phyloP scores from a whole-genome alignment of 2,113 vertebrate species.

The Spizaetus ornatus region DNA sequence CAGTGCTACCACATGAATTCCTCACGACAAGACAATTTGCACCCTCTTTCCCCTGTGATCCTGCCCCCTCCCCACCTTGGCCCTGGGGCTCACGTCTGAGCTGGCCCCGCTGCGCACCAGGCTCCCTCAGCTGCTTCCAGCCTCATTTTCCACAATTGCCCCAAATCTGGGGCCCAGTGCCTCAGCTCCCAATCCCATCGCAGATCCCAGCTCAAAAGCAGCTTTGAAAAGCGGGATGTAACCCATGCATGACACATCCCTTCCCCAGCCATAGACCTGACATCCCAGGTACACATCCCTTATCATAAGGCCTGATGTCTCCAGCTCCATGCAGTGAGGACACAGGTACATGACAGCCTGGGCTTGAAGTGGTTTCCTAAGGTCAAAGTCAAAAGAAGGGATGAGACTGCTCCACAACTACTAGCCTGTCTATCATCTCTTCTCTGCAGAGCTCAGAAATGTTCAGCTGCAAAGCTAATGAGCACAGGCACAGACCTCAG shows the following conservation, averaged over 20 bases:
- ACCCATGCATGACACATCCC: rapidly evolving
- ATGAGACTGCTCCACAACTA: neutral
- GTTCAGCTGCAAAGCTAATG: neutral
- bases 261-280: neutral
- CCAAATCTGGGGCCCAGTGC: neutral
- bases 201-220: neutral
- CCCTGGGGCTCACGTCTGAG: neutral
- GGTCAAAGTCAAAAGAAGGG: neutral
- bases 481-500: neutral
- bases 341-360: neutral
- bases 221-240: neutral
- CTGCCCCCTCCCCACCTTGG: neutral
- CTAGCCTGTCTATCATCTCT: neutral
- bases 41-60: neutral
- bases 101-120: neutral
- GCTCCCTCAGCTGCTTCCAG: neutral
- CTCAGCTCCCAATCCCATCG: neutral
- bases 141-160: neutral
- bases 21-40: neutral
- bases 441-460: neutral
- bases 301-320: neutral
- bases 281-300: neutral
- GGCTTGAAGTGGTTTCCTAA: neutral
- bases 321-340: neutral
- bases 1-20: neutral